Conservation (phyloP, 2,888 invertebrate species). For the Conops quadrifasciatus region DNA sequence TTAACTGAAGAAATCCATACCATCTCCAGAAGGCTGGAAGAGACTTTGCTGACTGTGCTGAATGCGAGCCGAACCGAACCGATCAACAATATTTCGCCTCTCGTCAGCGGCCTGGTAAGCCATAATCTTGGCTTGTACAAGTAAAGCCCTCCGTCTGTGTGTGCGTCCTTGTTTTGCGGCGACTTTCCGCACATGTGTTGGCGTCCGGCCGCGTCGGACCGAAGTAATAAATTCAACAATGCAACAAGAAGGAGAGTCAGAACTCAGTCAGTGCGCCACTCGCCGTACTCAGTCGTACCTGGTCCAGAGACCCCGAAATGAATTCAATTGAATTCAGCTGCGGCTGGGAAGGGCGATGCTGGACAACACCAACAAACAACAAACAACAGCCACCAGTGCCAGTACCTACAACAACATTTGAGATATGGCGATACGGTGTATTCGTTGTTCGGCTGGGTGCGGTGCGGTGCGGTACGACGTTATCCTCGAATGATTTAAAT, state of each 20-base stretch:
- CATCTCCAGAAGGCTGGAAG: not conserved
- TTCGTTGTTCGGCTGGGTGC: slow-evolving; percentile 13
- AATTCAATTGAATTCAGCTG: slow-evolving; percentile 20
- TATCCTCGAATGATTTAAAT: slow-evolving; percentile 31
- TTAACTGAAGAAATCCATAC: too few relatives aligned
- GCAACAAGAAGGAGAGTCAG: slow-evolving; percentile 44
- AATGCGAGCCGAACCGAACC: not conserved
- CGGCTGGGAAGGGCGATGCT: not conserved
- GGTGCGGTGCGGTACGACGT: slow-evolving; percentile 22
- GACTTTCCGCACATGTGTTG: slow-evolving; percentile 23
- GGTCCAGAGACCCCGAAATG: slow-evolving; percentile 13
- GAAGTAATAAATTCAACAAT: slow-evolving; percentile 48
- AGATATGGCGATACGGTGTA: not conserved
- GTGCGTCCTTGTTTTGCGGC: not conserved
- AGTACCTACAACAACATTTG: not conserved
- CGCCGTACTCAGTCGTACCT: not conserved
- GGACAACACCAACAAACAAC: not conserved
- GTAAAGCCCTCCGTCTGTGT: not conserved
- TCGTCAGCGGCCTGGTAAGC: not conserved
- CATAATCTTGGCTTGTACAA: slow-evolving; percentile 11
- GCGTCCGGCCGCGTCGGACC: slow-evolving; percentile 18
- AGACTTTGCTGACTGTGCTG: slow-evolving; percentile 6
- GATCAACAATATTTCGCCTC: slow-evolving; percentile 23
- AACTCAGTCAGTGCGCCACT: slow-evolving; percentile 27
- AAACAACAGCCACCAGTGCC: not conserved